Percentiles rank a stretch among this genome's conserved stretches.
These are phyloP conservation scores for Channa maculata DNA, from an alignment of 2,113 vertebrate genomes.

Conservation along the genomic window DNA sequence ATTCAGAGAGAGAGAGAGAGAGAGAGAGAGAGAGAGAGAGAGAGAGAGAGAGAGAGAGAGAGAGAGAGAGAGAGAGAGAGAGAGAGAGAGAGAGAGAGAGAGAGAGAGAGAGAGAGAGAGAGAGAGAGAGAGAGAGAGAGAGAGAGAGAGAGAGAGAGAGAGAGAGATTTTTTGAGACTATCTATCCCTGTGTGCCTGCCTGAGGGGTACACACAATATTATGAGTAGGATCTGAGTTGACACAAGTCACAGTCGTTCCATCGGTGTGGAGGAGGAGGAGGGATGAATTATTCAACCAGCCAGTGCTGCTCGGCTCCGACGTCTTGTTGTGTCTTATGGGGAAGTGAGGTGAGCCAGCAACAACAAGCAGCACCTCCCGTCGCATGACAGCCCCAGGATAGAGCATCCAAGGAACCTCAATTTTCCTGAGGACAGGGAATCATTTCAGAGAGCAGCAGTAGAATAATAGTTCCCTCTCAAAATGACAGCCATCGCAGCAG, in stretches of 20 bases:
- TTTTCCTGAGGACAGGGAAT: slow-evolving; percentile 73
- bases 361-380: slow-evolving; percentile 66
- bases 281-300: slow-evolving; percentile 79
- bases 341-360: slow-evolving; percentile 63
- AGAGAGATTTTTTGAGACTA: slow-evolving; percentile 22
- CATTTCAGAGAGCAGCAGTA: slow-evolving; percentile 72
- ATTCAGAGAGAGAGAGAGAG: slow-evolving; percentile 59
- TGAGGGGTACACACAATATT: slow-evolving; percentile 72
- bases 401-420: slow-evolving; percentile 63
- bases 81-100: too few species aligned
- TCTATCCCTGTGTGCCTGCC: slow-evolving; percentile 62
- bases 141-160: too few species aligned
- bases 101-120: slow-evolving; percentile 50
- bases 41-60: too few species aligned
- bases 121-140: too few species aligned
- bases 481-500: slow-evolving; percentile 72
- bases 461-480: slow-evolving; percentile 73
- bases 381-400: slow-evolving; percentile 68
- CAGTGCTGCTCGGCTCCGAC: slow-evolving; percentile 62
- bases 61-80: background rate
- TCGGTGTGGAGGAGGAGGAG: slow-evolving; percentile 49
- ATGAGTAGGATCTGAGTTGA: slow-evolving; percentile 79
- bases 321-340: slow-evolving; percentile 72
- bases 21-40: too few species aligned
- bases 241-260: slow-evolving; percentile 79